Evolutionary conservation across 2,888 invertebrate genomes (phyloP).

Genomic region (Rhagonycha fulva): DNA sequence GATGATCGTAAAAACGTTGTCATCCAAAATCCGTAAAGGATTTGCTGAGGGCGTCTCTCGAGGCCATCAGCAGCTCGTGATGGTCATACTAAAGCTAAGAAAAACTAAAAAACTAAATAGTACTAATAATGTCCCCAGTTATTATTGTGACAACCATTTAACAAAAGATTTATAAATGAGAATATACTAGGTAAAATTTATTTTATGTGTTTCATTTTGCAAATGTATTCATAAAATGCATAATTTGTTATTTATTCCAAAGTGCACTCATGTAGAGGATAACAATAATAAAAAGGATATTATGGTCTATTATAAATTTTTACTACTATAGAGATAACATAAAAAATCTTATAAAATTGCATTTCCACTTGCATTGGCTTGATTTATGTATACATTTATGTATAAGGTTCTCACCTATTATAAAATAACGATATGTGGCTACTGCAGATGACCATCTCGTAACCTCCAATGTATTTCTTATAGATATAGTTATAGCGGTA

Average conservation of each 20-base stretch:
- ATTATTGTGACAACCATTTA: not conserved
- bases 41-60: conserved; percentile 46
- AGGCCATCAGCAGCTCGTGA: conserved; percentile 47
- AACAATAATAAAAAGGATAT: not conserved
- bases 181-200: not conserved
- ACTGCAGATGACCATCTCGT: conserved; percentile 19
- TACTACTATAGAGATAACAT: not conserved
- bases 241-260: not conserved
- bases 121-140: not conserved
- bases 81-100: conserved; percentile 38
- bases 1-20: conserved; percentile 51
- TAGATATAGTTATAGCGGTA: conserved; percentile 16
- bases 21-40: conserved; percentile 51
- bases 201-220: not conserved
- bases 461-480: conserved; percentile 18
- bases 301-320: not conserved
- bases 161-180: not conserved
- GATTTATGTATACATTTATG: conserved; percentile 14
- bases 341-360: conserved; percentile 8
- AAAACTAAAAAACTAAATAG: conserved; percentile 9
- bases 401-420: conserved; percentile 10
- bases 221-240: not conserved
- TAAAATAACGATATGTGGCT: conserved; percentile 18
- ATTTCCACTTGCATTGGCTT: conserved; percentile 15
- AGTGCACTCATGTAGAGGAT: not conserved